Percentiles rank a stretch among this genome's conserved stretches.
Conservation (phyloP, 1,140 invertebrate genomes). For the Homalodisca vitripennis region DNA sequence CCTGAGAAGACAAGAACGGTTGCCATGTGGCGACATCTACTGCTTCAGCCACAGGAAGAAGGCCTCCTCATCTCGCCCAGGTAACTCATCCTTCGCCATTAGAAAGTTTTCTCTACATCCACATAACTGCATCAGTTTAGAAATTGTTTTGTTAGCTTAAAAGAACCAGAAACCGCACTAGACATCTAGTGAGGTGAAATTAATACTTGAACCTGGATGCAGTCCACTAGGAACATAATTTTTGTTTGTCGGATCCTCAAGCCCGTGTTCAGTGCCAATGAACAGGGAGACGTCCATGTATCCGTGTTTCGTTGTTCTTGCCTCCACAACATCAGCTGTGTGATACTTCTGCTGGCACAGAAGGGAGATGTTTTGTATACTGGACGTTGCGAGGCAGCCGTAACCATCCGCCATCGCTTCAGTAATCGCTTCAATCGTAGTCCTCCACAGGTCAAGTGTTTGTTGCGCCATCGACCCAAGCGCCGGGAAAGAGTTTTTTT, state of each 20-base stretch:
- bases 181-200: neutral
- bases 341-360: slow-evolving; percentile 93
- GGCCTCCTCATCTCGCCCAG: slow-evolving; percentile 86
- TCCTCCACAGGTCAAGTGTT: slow-evolving; percentile 89
- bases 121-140: neutral
- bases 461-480: slow-evolving; percentile 91
- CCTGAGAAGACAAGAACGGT: slow-evolving; percentile 97
- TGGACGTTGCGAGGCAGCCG: slow-evolving; percentile 91
- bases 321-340: slow-evolving; percentile 88
- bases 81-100: slow-evolving; percentile 49
- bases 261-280: slow-evolving; percentile 87
- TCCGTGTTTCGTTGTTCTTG: slow-evolving; percentile 85
- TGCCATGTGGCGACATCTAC: slow-evolving; percentile 96
- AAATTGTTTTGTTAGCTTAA: neutral
- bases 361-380: slow-evolving; percentile 94
- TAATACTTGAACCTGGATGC: neutral
- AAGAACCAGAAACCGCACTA: neutral
- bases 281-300: too few species aligned
- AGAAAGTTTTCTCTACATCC: neutral
- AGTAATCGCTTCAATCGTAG: slow-evolving; percentile 93
- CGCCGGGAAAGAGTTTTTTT: slow-evolving; percentile 96
- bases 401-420: slow-evolving; percentile 83
- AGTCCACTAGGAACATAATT: neutral
- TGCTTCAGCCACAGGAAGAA: slow-evolving; percentile 94
- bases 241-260: neutral